Percentiles rank a stretch among this genome's conserved stretches.
Evolutionary conservation across 2,888 invertebrate genomes (phyloP).

Genomic region (Brachyptera risi): DNA sequence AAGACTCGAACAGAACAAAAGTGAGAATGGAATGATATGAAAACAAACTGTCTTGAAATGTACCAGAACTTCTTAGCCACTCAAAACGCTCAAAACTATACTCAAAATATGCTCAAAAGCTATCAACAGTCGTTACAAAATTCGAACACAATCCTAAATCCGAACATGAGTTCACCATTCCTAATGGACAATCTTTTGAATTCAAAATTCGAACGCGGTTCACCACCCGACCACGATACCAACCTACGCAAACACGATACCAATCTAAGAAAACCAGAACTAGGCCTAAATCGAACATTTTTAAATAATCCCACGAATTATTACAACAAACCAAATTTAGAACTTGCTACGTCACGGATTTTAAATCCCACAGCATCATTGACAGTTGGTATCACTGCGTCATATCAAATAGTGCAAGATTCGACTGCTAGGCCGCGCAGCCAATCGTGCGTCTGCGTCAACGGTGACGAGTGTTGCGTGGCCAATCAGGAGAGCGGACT

Average conservation of each 20-base stretch:
- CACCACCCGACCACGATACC: not conserved
- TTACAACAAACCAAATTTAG: not conserved
- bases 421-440: slow-evolving; percentile 26
- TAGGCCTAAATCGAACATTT: not conserved
- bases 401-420: slow-evolving; percentile 29
- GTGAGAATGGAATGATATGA: no score
- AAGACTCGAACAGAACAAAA: not conserved
- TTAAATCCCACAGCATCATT: slow-evolving; percentile 21
- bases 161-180: slow-evolving; percentile 55
- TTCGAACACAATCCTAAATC: slow-evolving; percentile 40
- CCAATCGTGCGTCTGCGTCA: slow-evolving; percentile 26
- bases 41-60: not conserved
- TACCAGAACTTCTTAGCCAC: not conserved
- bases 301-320: not conserved
- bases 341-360: not conserved
- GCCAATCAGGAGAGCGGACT: slow-evolving; percentile 10
- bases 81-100: slow-evolving; percentile 1
- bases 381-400: slow-evolving; percentile 31
- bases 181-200: slow-evolving; percentile 56
- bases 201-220: slow-evolving; percentile 20
- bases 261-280: no score
- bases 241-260: slow-evolving; percentile 1
- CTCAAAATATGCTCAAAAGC: slow-evolving; percentile 29
- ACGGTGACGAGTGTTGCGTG: slow-evolving; percentile 17
- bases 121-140: slow-evolving; percentile 20